Evolutionary conservation across 2,888 invertebrate species (phyloP).

Genomic region (Papilio demoleus): DNA sequence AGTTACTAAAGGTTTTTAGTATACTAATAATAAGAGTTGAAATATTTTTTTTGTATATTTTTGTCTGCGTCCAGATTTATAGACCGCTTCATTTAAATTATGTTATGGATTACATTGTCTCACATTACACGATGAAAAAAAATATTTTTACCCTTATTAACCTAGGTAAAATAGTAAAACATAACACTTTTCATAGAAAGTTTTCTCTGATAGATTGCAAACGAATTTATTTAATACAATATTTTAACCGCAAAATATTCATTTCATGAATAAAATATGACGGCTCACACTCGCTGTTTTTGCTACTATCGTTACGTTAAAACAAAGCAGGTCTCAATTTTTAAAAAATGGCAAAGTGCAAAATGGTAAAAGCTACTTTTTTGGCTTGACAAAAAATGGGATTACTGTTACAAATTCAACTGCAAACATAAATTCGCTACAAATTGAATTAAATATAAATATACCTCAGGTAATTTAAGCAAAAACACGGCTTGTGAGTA

Average conservation of each 20-base stretch:
- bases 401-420: background rate
- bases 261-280: constrained; percentile 16
- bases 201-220: background rate
- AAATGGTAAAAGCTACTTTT: background rate
- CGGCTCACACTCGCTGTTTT: background rate
- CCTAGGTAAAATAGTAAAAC: background rate
- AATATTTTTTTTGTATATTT: too few relatives aligned
- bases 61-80: too few relatives aligned
- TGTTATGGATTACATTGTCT: background rate
- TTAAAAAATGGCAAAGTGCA: background rate
- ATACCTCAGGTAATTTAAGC: too few relatives aligned
- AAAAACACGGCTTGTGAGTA: too few relatives aligned
- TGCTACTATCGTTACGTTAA: background rate
- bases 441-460: background rate
- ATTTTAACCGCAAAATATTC: constrained; percentile 11
- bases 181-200: background rate
- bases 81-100: too few relatives aligned
- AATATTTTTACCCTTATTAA: background rate
- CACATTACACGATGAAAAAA: background rate
- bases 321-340: background rate
- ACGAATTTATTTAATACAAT: background rate
- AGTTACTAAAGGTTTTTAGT: too few relatives aligned
- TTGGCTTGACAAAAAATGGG: background rate
- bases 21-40: too few relatives aligned
- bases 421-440: background rate